Conservation (phyloP, 2,888 invertebrate species). For the Cheilosia soror region DNA sequence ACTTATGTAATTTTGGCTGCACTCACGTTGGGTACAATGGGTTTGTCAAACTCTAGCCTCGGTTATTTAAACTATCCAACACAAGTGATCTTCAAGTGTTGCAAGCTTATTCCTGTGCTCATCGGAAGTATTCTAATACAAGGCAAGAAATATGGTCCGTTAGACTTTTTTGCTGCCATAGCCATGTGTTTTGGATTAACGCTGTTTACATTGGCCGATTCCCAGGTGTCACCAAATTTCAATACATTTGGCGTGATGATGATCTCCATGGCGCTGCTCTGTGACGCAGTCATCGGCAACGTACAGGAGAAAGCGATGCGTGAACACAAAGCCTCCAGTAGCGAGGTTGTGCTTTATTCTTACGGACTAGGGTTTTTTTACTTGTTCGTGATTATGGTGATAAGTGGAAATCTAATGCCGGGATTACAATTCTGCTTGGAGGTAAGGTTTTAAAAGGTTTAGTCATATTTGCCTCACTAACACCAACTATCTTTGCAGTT, state of each 20-base stretch:
- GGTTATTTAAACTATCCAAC: slow-evolving; percentile 98
- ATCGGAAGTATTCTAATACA: slow-evolving; percentile 97
- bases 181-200: slow-evolving; percentile 95
- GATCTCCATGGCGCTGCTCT: slow-evolving; percentile 93
- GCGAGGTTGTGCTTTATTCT: slow-evolving; percentile 96
- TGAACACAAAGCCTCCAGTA: slow-evolving; percentile 91
- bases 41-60: slow-evolving; percentile 96
- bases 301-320: slow-evolving; percentile 98
- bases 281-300: slow-evolving; percentile 98
- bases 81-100: slow-evolving; percentile 98
- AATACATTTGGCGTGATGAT: slow-evolving; percentile 88
- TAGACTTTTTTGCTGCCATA: slow-evolving; percentile 93
- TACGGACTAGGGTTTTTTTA: slow-evolving; percentile 95
- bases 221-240: slow-evolving; percentile 90
- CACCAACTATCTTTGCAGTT: slow-evolving; percentile 85
- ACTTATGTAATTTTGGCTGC: slow-evolving; percentile 93
- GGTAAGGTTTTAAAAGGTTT: slow-evolving; percentile 84
- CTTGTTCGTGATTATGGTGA: slow-evolving; percentile 89
- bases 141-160: slow-evolving; percentile 91
- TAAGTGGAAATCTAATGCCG: slow-evolving; percentile 89
- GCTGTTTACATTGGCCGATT: slow-evolving; percentile 94
- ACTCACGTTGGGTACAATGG: slow-evolving; percentile 97
- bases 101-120: slow-evolving; percentile 97
- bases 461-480: slow-evolving; percentile 44
- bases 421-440: slow-evolving; percentile 91